Conservation (phyloP, 2,888 invertebrate genomes). For the Liodrosophila aerea region DNA sequence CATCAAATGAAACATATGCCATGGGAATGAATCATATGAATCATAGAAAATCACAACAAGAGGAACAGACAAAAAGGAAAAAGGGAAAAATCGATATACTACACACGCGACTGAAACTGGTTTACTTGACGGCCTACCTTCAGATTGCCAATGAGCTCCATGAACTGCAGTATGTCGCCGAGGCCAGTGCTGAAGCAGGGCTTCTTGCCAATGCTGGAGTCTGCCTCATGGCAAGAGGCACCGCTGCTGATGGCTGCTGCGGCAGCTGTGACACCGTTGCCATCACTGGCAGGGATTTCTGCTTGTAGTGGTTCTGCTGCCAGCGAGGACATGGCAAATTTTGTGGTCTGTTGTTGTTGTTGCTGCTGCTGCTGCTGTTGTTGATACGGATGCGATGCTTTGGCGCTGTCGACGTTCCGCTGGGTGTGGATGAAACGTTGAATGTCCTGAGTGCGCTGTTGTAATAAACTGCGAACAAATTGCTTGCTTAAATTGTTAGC, state of each 20-base stretch:
- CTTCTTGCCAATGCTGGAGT: slow-evolving; percentile 62
- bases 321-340: slow-evolving; percentile 78
- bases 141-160: slow-evolving; percentile 88
- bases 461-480: slow-evolving; percentile 44
- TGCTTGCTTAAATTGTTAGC: slow-evolving; percentile 19
- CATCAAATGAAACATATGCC: slow-evolving; percentile 8
- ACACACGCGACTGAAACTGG: slow-evolving; percentile 26
- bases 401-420: slow-evolving; percentile 31
- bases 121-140: slow-evolving; percentile 86
- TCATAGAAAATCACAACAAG: slow-evolving; percentile 30
- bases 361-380: slow-evolving; percentile 28
- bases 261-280: slow-evolving; percentile 21
- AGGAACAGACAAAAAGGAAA: not conserved
- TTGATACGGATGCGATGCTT: slow-evolving; percentile 43
- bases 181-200: slow-evolving; percentile 80
- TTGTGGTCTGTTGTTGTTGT: slow-evolving; percentile 63
- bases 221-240: slow-evolving; percentile 53
- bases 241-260: slow-evolving; percentile 33
- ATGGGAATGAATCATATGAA: slow-evolving; percentile 11
- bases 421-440: slow-evolving; percentile 72
- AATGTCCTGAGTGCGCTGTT: slow-evolving; percentile 65
- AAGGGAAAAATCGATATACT: slow-evolving; percentile 14
- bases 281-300: slow-evolving; percentile 43
- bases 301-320: slow-evolving; percentile 75
- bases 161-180: slow-evolving; percentile 84